These are phyloP conservation scores for Syngnathoides biaculeatus DNA, from an alignment of 2,113 vertebrate genomes.

Conservation along the genomic window DNA sequence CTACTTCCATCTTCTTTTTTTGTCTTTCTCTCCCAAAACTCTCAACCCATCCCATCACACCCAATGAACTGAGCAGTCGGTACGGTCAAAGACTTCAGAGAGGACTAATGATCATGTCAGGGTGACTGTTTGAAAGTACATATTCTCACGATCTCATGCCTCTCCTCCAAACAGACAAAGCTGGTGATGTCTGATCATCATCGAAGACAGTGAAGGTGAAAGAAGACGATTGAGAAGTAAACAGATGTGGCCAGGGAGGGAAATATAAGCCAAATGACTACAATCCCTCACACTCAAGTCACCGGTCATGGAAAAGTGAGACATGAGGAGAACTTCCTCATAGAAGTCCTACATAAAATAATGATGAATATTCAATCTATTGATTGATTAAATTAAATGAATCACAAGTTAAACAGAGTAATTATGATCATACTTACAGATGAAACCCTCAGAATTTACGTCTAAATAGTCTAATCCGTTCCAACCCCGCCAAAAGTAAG, in stretches of 20 bases:
- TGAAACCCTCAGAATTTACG: too few relatives aligned
- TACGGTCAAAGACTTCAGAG: conserved; percentile 47
- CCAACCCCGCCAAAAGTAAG: too few relatives aligned
- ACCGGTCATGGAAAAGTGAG: too few relatives aligned
- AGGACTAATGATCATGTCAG: conserved; percentile 29
- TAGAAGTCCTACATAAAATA: neutral
- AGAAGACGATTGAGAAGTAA: conserved; percentile 7
- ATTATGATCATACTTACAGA: too few relatives aligned
- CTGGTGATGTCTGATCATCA: conserved; percentile 15
- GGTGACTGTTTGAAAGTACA: conserved; percentile 29
- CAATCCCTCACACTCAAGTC: neutral
- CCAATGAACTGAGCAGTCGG: conserved; percentile 28
- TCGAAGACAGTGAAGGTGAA: conserved; percentile 33
- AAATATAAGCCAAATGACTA: neutral
- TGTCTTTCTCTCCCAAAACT: conserved; percentile 19
- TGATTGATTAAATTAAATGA: too few relatives aligned
- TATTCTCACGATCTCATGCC: conserved; percentile 3
- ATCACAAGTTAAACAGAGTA: neutral
- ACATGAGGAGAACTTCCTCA: neutral
- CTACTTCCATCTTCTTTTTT: conserved; percentile 9
- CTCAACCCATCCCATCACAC: conserved; percentile 37
- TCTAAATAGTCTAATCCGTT: too few relatives aligned
- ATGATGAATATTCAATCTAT: neutral
- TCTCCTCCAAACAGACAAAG: conserved; percentile 16
- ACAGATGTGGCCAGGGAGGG: conserved; percentile 2